phyloP scores from a whole-genome alignment of 1,140 invertebrate species.

The Ceratina calcarata region DNA sequence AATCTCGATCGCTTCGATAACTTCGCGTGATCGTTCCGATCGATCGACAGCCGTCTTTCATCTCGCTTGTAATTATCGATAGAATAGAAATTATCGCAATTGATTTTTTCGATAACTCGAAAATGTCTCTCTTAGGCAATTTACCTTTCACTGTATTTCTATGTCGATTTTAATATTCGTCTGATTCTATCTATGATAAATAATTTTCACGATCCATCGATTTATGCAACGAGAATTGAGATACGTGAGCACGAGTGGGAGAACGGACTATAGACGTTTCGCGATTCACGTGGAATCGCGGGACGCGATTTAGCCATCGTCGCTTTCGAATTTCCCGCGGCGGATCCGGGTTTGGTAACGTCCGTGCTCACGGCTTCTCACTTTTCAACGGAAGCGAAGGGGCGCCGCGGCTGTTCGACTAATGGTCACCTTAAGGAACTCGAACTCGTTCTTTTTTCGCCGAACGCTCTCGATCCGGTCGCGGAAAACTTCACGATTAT shows the following conservation, averaged over 20 bases:
- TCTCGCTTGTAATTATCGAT: neutral
- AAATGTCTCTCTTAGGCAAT: neutral
- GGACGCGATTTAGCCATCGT: slow-evolving; percentile 36
- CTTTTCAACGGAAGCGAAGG: slow-evolving; percentile 36
- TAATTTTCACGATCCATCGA: too few species aligned
- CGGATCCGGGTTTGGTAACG: slow-evolving; percentile 32
- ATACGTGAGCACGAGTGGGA: neutral
- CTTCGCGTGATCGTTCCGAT: neutral
- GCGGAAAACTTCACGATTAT: too few species aligned
- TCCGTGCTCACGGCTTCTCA: slow-evolving; percentile 24
- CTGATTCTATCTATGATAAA: too few species aligned
- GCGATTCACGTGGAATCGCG: neutral
- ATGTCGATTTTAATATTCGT: too few species aligned
- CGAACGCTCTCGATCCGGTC: too few species aligned
- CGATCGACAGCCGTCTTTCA: neutral
- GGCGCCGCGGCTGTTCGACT: slow-evolving; percentile 5
- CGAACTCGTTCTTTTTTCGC: slow-evolving; percentile 21
- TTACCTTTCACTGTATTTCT: too few species aligned
- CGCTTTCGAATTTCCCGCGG: slow-evolving; percentile 49
- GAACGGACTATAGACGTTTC: too few species aligned
- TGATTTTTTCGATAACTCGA: neutral
- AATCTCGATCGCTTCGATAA: slow-evolving; percentile 5
- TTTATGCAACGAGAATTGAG: neutral
- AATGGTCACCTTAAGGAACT: slow-evolving; percentile 27
- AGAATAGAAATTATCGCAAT: neutral